phyloP scores from a whole-genome alignment of 2,113 vertebrate species.

The western clawed frog (Xenopus tropicalis) region UCB_Xtro_10.0 CM004450.2:11052501-11053000 shows the following conservation, averaged over 20 bases:
- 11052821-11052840: neutral
- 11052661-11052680: neutral
- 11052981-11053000: neutral
- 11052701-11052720: constrained; percentile 7
- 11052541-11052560: too few species aligned
- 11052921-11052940: neutral
- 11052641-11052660: neutral
- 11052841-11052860: neutral
- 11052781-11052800: neutral
- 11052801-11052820: neutral
- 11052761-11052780: neutral
- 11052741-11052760: neutral
- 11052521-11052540: too few species aligned
- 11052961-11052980: neutral
- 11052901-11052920: constrained; percentile 4
- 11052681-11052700: neutral
- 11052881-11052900: neutral
- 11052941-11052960: neutral
- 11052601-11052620: neutral
- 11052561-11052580: too few species aligned
- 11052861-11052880: neutral
- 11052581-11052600: neutral
- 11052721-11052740: neutral
- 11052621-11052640: neutral
- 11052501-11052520: too few species aligned